These are phyloP conservation scores for Tuta absoluta DNA, from an alignment of 2,888 invertebrate species.

Conservation along the genomic window DNA sequence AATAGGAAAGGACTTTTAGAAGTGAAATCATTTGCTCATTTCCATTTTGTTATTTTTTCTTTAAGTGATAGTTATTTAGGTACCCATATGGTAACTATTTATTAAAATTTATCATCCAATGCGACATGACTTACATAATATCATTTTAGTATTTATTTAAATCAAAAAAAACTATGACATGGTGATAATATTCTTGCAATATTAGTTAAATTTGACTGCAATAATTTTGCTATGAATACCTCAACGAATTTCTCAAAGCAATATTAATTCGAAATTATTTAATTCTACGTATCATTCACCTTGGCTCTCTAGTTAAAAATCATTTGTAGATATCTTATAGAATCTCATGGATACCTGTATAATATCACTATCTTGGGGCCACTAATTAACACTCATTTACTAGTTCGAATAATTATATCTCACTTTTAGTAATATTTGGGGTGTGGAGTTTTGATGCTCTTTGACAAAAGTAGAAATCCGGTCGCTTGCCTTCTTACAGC, in stretches of 20 bases:
- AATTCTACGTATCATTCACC: constrained; percentile 21
- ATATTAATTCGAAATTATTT: constrained; percentile 51
- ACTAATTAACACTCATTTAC: constrained; percentile 31
- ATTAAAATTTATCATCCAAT: constrained; percentile 61
- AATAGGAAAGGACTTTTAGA: constrained; percentile 28
- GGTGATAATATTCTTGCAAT: constrained; percentile 44
- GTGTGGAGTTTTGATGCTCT: background rate
- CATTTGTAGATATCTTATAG: constrained; percentile 31
- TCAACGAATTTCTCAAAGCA: constrained; percentile 74
- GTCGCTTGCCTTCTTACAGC: no score
- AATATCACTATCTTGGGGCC: constrained; percentile 62
- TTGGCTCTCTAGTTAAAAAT: constrained; percentile 29
- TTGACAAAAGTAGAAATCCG: no score
- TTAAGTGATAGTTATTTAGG: constrained; percentile 38
- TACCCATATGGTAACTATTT: constrained; percentile 39
- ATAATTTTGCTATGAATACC: constrained; percentile 40
- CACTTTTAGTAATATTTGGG: background rate
- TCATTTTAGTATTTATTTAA: constrained; percentile 33
- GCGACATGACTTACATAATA: constrained; percentile 63
- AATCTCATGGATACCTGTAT: constrained; percentile 39
- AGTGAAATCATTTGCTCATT: constrained; percentile 53
- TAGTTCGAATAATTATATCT: background rate
- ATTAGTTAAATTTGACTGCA: constrained; percentile 33
- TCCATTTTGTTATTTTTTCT: constrained; percentile 45
- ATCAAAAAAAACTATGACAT: constrained; percentile 37